Percentiles rank a stretch among this genome's conserved stretches.
phyloP scores from a whole-genome alignment of 1,140 invertebrate species.

The Leptinotarsa texana region DNA sequence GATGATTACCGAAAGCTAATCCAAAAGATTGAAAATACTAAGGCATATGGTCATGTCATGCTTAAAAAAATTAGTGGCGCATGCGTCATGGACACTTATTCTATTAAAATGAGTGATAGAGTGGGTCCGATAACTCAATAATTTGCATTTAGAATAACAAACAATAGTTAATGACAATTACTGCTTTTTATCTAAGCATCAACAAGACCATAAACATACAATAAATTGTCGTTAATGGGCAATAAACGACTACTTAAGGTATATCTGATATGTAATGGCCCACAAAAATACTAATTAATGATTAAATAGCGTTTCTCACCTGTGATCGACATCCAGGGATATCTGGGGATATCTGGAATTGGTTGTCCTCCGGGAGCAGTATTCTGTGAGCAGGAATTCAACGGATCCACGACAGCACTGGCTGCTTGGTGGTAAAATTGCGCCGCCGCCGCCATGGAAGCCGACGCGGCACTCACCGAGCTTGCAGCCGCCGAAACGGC shows the following conservation, averaged over 20 bases:
- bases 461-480: constrained; percentile 68
- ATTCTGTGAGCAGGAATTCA: constrained; percentile 68
- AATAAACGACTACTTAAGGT: not conserved
- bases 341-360: constrained; percentile 85
- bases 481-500: constrained; percentile 64
- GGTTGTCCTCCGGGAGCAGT: constrained; percentile 70
- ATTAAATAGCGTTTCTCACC: constrained; percentile 63
- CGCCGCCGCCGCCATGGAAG: constrained; percentile 78
- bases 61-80: not conserved
- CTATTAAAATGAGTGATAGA: too few species aligned
- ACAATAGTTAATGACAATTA: not conserved
- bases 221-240: not conserved
- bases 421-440: constrained; percentile 88
- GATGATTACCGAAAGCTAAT: too few species aligned
- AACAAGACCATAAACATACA: not conserved
- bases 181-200: not conserved
- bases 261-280: too few species aligned
- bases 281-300: too few species aligned
- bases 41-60: not conserved
- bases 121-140: not conserved
- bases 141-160: not conserved
- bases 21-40: not conserved
- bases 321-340: constrained; percentile 97
- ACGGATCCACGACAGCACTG: constrained; percentile 66
- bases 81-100: not conserved